Evolutionary conservation across 2,888 invertebrate species (phyloP), one percentile per base, ranked within the genome.

Genomic region (Lycocerus yunnanus): DNA sequence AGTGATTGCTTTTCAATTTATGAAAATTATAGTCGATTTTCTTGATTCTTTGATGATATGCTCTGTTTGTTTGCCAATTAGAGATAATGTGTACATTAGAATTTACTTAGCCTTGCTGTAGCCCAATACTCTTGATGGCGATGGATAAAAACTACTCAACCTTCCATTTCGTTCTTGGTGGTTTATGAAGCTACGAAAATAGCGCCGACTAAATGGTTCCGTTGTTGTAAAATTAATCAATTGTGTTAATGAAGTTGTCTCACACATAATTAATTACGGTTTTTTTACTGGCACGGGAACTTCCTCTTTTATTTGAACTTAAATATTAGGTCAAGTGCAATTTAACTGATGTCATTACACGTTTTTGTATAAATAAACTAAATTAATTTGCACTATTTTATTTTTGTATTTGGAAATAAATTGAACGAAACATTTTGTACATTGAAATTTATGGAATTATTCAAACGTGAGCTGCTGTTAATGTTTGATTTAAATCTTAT

Each of bases 291-390:
- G 58, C 15, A 66, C 60, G 27, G 43, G 65, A 70, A 70, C 63
- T 72, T 72, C 72, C 72, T 67, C 66, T 72, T 66, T 16, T 71
- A 67, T 67, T 60, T 66, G 20, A 61, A 60, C 67, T 66, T 67
- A 67, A 72, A 63, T 66, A 66, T 61, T 67, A 61, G 72, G 72
- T 72, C 72, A 72, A 72, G 72, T 72, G 66, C 72, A 72, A 72
- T 72, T 66, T 60, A 61, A 21, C 27, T 27, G n/a, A n/a, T n/a
- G 27, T 13, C 27, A 27, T 43, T 43, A 43, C 43, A 43, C 43
- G 13, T 43, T 43, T 43, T 43, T n/a, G 13, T 43, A 9, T 21
- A 43, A 43, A 43, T n/a, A 43, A 43, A 43, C n/a, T 43, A 43
- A 43, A 43, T 43, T 43, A n/a, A 5, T n/a, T 43, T 11, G 27